A percentile compares a stretch with the other conserved stretches of the same genome.
Evolutionary conservation across 2,888 invertebrate genomes (phyloP).

Genomic region (Nowickia ferox): DNA sequence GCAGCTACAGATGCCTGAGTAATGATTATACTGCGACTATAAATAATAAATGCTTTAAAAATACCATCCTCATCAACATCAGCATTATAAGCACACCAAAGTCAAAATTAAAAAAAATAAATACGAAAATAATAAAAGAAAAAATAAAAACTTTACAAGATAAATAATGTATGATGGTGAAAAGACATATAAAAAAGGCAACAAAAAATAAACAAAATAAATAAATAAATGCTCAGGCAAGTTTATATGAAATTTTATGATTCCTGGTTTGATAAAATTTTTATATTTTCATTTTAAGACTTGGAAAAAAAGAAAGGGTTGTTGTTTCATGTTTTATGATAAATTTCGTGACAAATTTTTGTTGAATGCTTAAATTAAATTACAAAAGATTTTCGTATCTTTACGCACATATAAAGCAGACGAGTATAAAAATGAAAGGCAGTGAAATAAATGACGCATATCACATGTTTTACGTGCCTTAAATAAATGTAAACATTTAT

Average conservation of each 20-base stretch:
- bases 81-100: not conserved
- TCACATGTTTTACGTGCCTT: not conserved
- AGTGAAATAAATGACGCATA: not conserved
- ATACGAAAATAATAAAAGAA: not conserved
- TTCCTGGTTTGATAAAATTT: not conserved
- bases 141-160: slow-evolving; percentile 23
- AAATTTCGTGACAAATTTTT: slow-evolving; percentile 40
- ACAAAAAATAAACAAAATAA: not conserved
- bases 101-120: not conserved
- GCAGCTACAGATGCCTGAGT: no score
- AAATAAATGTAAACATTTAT: not conserved
- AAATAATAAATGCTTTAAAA: slow-evolving; percentile 23
- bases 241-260: slow-evolving; percentile 37
- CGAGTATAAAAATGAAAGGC: not conserved
- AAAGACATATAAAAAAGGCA: not conserved
- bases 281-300: not conserved
- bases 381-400: not conserved
- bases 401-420: not conserved
- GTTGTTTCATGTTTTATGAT: slow-evolving; percentile 20
- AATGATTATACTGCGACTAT: no score
- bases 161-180: slow-evolving; percentile 23
- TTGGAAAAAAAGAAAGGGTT: slow-evolving; percentile 16
- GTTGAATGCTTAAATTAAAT: slow-evolving; percentile 39
- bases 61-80: slow-evolving; percentile 4
- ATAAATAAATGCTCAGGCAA: slow-evolving; percentile 15